Conservation (phyloP, 2,888 invertebrate genomes). For the Omphaloscelis lunosa region DNA sequence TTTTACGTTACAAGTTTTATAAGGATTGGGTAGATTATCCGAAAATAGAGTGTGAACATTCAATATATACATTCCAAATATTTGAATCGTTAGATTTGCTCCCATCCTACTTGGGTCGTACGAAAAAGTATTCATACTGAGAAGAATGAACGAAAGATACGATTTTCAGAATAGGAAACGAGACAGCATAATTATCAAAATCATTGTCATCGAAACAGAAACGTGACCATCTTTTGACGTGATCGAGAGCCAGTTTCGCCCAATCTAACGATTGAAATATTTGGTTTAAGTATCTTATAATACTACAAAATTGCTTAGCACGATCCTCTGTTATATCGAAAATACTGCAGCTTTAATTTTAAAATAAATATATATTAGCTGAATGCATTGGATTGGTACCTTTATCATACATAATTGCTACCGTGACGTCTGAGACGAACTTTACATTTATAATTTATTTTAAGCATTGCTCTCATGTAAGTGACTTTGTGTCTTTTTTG, state of each 20-base stretch:
- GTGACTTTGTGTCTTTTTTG: too few relatives aligned
- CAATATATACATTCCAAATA: not conserved
- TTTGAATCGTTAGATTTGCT: too few relatives aligned
- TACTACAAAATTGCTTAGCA: too few relatives aligned
- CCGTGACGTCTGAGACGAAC: too few relatives aligned
- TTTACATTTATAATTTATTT: too few relatives aligned
- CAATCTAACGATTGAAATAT: not conserved
- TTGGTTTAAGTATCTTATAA: not conserved
- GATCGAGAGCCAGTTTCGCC: not conserved
- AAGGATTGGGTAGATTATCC: not conserved
- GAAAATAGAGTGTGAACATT: not conserved
- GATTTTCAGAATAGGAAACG: not conserved
- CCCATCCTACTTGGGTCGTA: not conserved
- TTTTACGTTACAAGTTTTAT: slow-evolving; percentile 27
- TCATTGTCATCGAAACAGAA: too few relatives aligned
- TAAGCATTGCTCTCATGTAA: too few relatives aligned
- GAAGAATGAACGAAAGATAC: not conserved
- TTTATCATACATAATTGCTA: too few relatives aligned
- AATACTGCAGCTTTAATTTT: too few relatives aligned
- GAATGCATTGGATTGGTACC: too few relatives aligned
- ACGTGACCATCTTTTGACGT: not conserved
- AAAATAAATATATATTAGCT: too few relatives aligned
- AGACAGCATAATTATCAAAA: not conserved
- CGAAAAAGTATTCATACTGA: not conserved
- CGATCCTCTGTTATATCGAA: too few relatives aligned